Base-by-base conservation (phyloP, 2,888 invertebrate species). In the Barypeithes pellucidus region DNA sequence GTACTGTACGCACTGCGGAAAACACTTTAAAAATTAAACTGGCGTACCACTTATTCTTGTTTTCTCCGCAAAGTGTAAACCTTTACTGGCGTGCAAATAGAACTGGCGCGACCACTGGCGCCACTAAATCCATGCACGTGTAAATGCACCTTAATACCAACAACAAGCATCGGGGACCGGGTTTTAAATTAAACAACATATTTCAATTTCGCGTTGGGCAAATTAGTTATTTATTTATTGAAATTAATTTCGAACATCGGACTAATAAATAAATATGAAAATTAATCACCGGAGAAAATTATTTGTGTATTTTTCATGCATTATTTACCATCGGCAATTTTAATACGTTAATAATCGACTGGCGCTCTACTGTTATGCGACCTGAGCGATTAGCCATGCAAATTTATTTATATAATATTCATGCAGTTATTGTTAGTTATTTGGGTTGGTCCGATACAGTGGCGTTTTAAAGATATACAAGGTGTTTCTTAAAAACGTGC, bases 261-360 rank as follows among this genome's bases (percentile, higher is more conserved):
- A 36, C 59, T 65, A 60, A 68, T 73, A 59, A 69, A 68, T 67
- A 73, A 73, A 73, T 73, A 73, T 62, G 62, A 72, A 72, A 72
- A 72, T 72, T 67, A 72, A 72, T 72, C 43, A 72, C 72, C 57
- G 67, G 24, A 14, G 67, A 22, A 47, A 52, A 67, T 72, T 67
- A 67, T 67, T 71, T 59, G 72, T 72, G 52, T 61, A 66, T 67
- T 72, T 72, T 72, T 70, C 57, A 36, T 63, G 63, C 63, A 70
- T 70, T 70, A 70, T 70, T 70, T 70, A 24, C 50, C 36, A 7
- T 52, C 54, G 63, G 41, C 57, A 29, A 63, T 70, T 70, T 70
- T 63, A 70, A 70, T 70, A 59, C 63, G 63, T 39, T 70, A 45
- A 57, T 70, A 70, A 69, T 69, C 62, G 54, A 54, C 61, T 61